These are phyloP conservation scores for Chelon auratus DNA, from an alignment of 2,797 vertebrate species.

Conservation along the genomic window DNA sequence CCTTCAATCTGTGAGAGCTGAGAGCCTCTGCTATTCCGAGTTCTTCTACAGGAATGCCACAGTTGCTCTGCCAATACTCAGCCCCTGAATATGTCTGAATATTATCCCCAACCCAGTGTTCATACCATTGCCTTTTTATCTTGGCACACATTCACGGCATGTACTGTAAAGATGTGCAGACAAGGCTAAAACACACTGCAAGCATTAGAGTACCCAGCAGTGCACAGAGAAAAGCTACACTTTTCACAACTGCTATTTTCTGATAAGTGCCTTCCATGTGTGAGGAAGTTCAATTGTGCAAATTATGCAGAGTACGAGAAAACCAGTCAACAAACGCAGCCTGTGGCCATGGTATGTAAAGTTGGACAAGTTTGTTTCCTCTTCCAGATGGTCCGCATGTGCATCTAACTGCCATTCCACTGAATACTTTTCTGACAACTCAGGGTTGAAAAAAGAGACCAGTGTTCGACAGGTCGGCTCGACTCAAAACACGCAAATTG, in stretches of 20 bases:
- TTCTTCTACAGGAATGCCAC: slow-evolving; percentile 69
- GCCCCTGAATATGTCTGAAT: slow-evolving; percentile 53
- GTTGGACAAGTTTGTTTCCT: slow-evolving; percentile 72
- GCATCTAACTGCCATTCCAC: slow-evolving; percentile 66
- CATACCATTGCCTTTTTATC: slow-evolving; percentile 47
- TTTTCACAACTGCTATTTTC: slow-evolving; percentile 23
- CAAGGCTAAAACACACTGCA: slow-evolving; percentile 40
- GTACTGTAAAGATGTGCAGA: slow-evolving; percentile 42
- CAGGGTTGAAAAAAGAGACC: slow-evolving; percentile 69
- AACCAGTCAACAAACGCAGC: slow-evolving; percentile 68
- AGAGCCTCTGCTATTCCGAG: slow-evolving; percentile 43
- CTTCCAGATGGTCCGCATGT: slow-evolving; percentile 84
- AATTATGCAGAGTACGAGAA: slow-evolving; percentile 62
- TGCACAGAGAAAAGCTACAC: slow-evolving; percentile 2
- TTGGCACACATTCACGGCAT: slow-evolving; percentile 47
- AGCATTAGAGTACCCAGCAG: slow-evolving; percentile 9
- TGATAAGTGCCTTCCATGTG: slow-evolving; percentile 55
- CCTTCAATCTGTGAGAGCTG: slow-evolving; percentile 44
- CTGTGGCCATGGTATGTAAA: slow-evolving; percentile 75
- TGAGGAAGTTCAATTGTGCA: slow-evolving; percentile 51
- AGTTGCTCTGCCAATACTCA: slow-evolving; percentile 68
- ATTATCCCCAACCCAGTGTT: slow-evolving; percentile 48
- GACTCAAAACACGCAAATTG: slow-evolving; percentile 47
- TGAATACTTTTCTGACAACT: slow-evolving; percentile 78
- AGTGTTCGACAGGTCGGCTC: slow-evolving; percentile 58